Evolutionary conservation across 1,140 invertebrate species (phyloP), one percentile per base, ranked within the genome.

Genomic region (Elysia chlorotica): DNA sequence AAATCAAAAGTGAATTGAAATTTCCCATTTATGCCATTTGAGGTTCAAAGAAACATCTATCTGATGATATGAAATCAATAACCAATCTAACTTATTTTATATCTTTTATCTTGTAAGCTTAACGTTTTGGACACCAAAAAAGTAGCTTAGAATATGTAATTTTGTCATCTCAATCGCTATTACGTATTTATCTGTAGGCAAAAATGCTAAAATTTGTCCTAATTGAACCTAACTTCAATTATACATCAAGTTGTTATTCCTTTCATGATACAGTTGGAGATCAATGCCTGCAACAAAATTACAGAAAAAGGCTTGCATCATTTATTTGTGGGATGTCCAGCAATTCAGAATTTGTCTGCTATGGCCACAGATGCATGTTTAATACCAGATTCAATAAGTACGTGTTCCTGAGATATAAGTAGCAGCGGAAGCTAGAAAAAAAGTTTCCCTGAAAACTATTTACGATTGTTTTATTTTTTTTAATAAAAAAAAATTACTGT

Each of bases 301-400:
- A 75, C 74, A 70, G 74, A 75, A 37, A 75, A 75, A 36, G 74
- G 74, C 14, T 21, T 71, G 25, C 65, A 63, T 37, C 23, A 35
- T 28, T 6, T 71, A 5, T 54, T 71, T 53, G 61, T 6, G 2
- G 30, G 48, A 6, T 67, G 68, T 33, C 33, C 23, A 21, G 41
- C 53, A 1, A 41, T 75, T 14, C 68, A 71, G 36, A 75, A 69
- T 65, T 31, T 75, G 30, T 14, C 25, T 31, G 65, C 65, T 4
- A 65, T 75, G 36, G 74, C 67, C 25, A 61, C 48, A 28, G 65
- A 30, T 61, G 63, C 61, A 21, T 48, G 61, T 10, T 25, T 53
- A 19, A 75, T 75, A 48, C 74, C 74, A 14, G 37, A 71, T 17
- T 65, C 69, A n/a, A 56, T 71, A 33, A 62, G 73, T 74, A 25